Percentiles rank a stretch among this genome's conserved stretches.
Evolutionary conservation across 2,797 vertebrate species (phyloP).

Genomic region (Epinephelus coioides): DNA sequence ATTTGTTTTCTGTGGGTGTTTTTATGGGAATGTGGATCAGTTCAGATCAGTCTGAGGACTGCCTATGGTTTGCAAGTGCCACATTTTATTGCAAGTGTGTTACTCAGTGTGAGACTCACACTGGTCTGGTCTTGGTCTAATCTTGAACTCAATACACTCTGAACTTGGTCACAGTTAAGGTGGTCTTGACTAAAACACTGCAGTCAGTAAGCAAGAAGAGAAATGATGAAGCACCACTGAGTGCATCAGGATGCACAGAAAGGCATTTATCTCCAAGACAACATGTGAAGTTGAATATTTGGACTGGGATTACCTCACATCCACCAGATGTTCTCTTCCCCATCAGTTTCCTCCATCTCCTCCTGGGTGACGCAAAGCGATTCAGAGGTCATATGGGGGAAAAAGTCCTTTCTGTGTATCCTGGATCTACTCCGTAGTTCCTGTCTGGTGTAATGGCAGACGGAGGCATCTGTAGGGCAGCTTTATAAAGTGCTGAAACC

Average conservation of each 20-base stretch:
- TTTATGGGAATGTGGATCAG: no score
- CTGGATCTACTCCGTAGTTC: constrained; percentile 13
- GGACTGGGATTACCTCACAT: constrained; percentile 4
- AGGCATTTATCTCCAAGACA: not conserved
- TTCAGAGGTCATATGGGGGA: constrained; percentile 30
- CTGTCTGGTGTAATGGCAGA: constrained; percentile 22
- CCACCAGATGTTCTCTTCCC: constrained; percentile 36
- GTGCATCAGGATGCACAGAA: not conserved
- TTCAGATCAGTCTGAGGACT: no score
- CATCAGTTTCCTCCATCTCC: constrained; percentile 14
- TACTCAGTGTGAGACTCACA: no score
- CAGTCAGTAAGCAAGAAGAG: not conserved
- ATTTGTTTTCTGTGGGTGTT: no score
- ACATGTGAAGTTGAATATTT: constrained; percentile 11
- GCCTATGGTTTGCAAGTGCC: no score
- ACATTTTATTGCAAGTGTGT: no score
- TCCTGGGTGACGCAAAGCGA: constrained; percentile 9
- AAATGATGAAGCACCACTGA: not conserved
- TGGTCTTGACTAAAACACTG: no score
- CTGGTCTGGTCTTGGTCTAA: no score
- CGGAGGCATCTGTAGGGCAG: constrained; percentile 25
- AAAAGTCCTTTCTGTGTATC: constrained; percentile 21
- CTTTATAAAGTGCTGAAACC: constrained; percentile 49
- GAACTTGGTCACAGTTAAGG: no score
- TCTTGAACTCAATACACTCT: no score